These are phyloP conservation scores for Halocaridina rubra DNA, from an alignment of 2,888 invertebrate species.

Conservation along the genomic window DNA sequence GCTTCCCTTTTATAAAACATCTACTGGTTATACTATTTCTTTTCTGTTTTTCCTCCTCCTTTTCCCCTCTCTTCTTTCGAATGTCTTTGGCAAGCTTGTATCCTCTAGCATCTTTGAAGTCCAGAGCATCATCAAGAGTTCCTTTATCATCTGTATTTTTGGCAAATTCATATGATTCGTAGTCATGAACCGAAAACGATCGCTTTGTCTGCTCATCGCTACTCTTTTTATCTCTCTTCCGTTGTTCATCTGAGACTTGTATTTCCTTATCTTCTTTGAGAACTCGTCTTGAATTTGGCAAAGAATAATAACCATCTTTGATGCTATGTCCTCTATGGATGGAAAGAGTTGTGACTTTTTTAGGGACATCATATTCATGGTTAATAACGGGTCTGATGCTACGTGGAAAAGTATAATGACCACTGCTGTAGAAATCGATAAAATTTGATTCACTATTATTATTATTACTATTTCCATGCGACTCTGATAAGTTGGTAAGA, in stretches of 20 bases:
- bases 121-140: neutral
- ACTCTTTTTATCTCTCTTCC: neutral
- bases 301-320: neutral
- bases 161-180: constrained; percentile 9
- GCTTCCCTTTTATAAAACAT: neutral
- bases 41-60: neutral
- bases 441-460: too few species aligned
- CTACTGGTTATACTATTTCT: neutral
- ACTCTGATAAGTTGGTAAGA: neutral
- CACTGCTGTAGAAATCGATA: neutral
- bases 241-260: too few species aligned
- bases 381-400: neutral
- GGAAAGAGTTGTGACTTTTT: neutral
- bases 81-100: constrained; percentile 6
- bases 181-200: too few species aligned
- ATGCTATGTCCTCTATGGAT: neutral
- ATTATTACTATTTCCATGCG: neutral
- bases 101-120: constrained; percentile 11
- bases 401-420: neutral
- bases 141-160: neutral
- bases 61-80: neutral
- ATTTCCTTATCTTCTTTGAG: neutral
- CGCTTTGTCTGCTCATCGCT: neutral
- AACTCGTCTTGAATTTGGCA: neutral
- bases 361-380: neutral